Evolutionary conservation across 2,113 vertebrate species (phyloP).

Genomic region (Pan troglodytes): NHGRI_mPanTro3-v2.1_pri NC_072421.2:101430001-101430500

Average conservation of each 20-base stretch:
- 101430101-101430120: neutral
- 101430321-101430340: too few relatives aligned
- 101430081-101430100: neutral
- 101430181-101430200: neutral
- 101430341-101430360: too few relatives aligned
- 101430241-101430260: neutral
- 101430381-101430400: too few relatives aligned
- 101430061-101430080: neutral
- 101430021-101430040: neutral
- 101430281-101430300: too few relatives aligned
- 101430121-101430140: neutral
- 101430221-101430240: neutral
- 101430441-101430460: neutral
- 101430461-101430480: neutral
- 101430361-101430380: too few relatives aligned
- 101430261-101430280: too few relatives aligned
- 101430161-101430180: neutral
- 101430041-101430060: neutral
- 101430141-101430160: neutral
- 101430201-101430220: neutral
- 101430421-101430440: neutral
- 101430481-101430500: neutral
- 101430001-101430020: neutral
- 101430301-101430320: too few relatives aligned
- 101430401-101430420: too few relatives aligned